phyloP scores from a whole-genome alignment of 2,113 vertebrate species.

The Spermophilus dauricus region DNA sequence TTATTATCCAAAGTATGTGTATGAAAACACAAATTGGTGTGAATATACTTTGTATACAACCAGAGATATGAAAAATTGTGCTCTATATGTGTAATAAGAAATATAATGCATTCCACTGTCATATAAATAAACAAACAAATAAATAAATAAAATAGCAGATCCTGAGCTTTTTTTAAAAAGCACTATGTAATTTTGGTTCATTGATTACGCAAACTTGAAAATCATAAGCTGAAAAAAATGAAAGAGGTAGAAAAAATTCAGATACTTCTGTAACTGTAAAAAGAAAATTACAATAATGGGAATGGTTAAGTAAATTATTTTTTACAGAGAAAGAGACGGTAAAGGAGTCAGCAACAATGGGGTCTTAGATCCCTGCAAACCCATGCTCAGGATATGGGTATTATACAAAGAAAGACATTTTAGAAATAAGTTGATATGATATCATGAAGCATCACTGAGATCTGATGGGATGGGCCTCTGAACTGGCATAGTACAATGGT shows the following conservation, averaged over 20 bases:
- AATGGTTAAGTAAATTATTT: slow-evolving; percentile 14
- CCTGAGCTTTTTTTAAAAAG: background rate
- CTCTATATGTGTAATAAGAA: too few relatives aligned
- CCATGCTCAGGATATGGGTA: background rate
- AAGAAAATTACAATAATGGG: background rate
- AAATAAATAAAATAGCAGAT: too few relatives aligned
- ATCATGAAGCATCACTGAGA: background rate
- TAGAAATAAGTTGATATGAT: background rate
- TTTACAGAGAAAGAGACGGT: background rate
- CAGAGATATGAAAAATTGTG: too few relatives aligned
- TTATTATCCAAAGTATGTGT: too few relatives aligned
- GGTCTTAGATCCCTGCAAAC: background rate
- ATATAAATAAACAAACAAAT: too few relatives aligned
- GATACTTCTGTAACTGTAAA: background rate
- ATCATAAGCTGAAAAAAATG: background rate
- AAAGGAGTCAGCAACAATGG: background rate
- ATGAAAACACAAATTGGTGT: too few relatives aligned
- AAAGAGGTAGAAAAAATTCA: slow-evolving; percentile 4
- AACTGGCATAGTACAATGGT: background rate
- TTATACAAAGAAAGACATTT: background rate
- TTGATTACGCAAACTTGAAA: background rate
- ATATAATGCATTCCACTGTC: too few relatives aligned
- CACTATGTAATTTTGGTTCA: background rate
- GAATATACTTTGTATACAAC: too few relatives aligned
- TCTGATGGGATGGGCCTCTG: background rate